These are phyloP conservation scores for Acipenser transmontanus DNA, from an alignment of 2,797 vertebrate species.

Conservation along the genomic window DNA sequence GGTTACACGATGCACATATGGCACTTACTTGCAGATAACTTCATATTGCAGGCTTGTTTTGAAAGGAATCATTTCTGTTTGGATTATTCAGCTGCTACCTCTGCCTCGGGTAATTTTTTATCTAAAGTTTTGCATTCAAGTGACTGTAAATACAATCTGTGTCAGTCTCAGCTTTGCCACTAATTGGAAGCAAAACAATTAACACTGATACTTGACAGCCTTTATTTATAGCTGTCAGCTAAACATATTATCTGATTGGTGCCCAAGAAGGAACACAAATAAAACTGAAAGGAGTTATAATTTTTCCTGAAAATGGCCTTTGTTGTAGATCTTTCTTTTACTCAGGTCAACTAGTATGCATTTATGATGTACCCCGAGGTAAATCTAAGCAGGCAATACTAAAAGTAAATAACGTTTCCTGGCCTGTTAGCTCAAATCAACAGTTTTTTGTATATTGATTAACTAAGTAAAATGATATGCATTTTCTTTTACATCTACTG, in stretches of 20 bases:
- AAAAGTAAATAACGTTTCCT: constrained; percentile 14
- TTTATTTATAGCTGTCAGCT: constrained; percentile 15
- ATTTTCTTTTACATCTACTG: constrained; percentile 30
- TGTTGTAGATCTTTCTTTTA: not conserved
- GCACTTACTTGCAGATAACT: not conserved
- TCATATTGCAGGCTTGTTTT: not conserved
- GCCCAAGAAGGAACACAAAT: constrained; percentile 35
- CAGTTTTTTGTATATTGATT: constrained; percentile 46
- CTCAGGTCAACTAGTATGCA: not conserved
- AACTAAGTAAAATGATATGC: constrained; percentile 41
- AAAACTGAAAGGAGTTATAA: constrained; percentile 13
- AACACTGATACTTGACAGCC: constrained; percentile 1
- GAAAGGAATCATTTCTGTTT: constrained; percentile 4
- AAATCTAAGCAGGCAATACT: not conserved
- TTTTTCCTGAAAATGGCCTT: constrained; percentile 43
- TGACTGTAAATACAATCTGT: constrained; percentile 7
- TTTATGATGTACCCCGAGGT: not conserved
- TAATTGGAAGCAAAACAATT: constrained; percentile 11
- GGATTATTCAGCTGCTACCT: not conserved
- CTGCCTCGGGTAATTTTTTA: not conserved
- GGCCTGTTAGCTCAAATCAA: constrained; percentile 33
- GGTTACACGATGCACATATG: not conserved
- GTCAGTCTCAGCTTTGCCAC: not conserved
- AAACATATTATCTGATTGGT: constrained; percentile 34
- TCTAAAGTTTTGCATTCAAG: constrained; percentile 6